phyloP scores from a whole-genome alignment of 2,113 vertebrate genomes.

The Nettapus auritus region DNA sequence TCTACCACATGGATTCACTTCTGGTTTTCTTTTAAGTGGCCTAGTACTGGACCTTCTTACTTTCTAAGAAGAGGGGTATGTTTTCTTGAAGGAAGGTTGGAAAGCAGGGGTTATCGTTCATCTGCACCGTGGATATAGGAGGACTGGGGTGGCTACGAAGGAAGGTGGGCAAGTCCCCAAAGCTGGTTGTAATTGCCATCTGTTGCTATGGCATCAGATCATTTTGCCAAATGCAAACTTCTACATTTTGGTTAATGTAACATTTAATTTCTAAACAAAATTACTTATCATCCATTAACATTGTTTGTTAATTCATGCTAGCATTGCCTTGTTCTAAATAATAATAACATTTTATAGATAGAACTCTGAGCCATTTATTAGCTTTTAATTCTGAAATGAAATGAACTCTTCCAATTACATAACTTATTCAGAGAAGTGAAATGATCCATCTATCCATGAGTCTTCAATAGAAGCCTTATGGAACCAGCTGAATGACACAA shows the following conservation, averaged over 20 bases:
- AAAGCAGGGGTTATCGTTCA: background rate
- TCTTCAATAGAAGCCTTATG: background rate
- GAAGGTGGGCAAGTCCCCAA: background rate
- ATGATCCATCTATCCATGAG: background rate
- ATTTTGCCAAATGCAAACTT: background rate
- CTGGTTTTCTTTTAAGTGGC: background rate
- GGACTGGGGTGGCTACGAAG: background rate
- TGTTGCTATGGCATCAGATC: constrained; percentile 23
- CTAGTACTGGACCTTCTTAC: background rate
- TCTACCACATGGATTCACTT: background rate
- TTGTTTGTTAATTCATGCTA: background rate
- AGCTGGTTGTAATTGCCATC: background rate
- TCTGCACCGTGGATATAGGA: background rate
- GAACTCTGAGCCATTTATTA: background rate
- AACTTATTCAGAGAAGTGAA: background rate
- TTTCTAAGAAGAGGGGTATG: background rate
- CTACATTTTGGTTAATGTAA: background rate
- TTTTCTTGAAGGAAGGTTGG: background rate
- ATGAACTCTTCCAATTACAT: background rate
- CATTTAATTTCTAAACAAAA: constrained; percentile 3
- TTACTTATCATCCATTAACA: background rate
- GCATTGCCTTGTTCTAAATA: background rate
- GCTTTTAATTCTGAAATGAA: constrained; percentile 21
- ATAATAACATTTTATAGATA: background rate
- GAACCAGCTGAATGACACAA: background rate